Conservation (phyloP, 2,888 invertebrate species). For the Augiades crinisus region DNA sequence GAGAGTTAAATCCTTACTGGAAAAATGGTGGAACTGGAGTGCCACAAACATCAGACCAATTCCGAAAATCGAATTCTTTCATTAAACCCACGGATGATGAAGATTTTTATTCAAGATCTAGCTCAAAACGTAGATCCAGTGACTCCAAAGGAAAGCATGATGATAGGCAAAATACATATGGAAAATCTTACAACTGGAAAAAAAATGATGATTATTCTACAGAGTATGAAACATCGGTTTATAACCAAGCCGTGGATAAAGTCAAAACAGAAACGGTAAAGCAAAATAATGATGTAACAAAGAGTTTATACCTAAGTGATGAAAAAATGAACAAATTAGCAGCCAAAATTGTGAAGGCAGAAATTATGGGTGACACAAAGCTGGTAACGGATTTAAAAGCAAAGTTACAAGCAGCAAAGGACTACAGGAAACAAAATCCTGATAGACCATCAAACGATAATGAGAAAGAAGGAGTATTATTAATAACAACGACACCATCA, state of each 20-base stretch:
- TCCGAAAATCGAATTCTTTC: conserved; percentile 57
- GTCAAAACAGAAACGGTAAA: conserved; percentile 26
- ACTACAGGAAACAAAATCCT: conserved; percentile 69
- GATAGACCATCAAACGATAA: conserved; percentile 32
- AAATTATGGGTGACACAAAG: conserved; percentile 92
- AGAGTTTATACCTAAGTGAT: conserved; percentile 81
- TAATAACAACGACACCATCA: conserved; percentile 84
- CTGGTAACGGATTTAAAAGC: conserved; percentile 86
- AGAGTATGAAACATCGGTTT: not conserved
- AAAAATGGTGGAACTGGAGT: conserved; percentile 93
- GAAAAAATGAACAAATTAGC: conserved; percentile 94
- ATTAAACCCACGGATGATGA: conserved; percentile 61
- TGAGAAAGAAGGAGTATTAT: conserved; percentile 77
- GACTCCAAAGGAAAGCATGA: not conserved
- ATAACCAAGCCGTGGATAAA: not conserved
- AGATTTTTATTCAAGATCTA: conserved; percentile 48
- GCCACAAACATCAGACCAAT: conserved; percentile 77
- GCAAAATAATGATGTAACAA: conserved; percentile 28
- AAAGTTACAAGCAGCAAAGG: conserved; percentile 87
- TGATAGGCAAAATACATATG: conserved; percentile 26
- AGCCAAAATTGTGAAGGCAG: conserved; percentile 95
- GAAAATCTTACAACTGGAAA: conserved; percentile 47
- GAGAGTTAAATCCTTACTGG: conserved; percentile 97
- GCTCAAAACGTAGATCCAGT: conserved; percentile 21
- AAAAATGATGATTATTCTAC: conserved; percentile 29